These are phyloP conservation scores for Otocyon megalotis DNA, from an alignment of 2,113 vertebrate genomes.

Conservation along the genomic window DNA sequence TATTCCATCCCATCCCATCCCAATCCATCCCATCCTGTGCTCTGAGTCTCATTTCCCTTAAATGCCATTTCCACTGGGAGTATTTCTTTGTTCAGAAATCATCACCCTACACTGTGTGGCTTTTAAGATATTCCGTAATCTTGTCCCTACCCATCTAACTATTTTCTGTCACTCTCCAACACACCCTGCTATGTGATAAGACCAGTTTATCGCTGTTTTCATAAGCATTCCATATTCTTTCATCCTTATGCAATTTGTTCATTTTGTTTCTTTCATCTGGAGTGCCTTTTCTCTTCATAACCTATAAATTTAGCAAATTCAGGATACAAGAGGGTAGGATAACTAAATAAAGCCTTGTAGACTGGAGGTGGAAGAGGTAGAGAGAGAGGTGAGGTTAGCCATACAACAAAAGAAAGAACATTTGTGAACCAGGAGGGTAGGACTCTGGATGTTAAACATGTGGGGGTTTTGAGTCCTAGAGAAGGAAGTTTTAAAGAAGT, in stretches of 20 bases:
- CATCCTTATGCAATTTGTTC: background rate
- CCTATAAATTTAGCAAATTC: background rate
- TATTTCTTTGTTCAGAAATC: background rate
- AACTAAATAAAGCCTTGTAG: background rate
- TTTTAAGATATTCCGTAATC: background rate
- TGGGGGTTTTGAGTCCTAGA: background rate
- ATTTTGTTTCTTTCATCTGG: background rate
- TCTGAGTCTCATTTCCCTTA: background rate
- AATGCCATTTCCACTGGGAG: background rate
- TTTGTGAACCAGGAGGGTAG: background rate
- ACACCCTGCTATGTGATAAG: background rate
- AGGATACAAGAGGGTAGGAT: background rate
- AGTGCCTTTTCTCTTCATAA: background rate
- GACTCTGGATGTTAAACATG: background rate
- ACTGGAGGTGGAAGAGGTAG: background rate
- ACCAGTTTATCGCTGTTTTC: background rate
- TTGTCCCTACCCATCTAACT: background rate
- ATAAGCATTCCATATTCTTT: background rate
- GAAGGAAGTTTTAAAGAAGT: conserved; percentile 15
- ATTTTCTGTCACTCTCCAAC: background rate
- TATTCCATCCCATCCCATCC: background rate
- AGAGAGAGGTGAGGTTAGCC: background rate
- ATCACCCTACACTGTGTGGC: background rate
- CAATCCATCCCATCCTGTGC: background rate
- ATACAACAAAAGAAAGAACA: background rate